Conservation (phyloP, 2,113 vertebrate genomes). For the Cariama cristata region DNA sequence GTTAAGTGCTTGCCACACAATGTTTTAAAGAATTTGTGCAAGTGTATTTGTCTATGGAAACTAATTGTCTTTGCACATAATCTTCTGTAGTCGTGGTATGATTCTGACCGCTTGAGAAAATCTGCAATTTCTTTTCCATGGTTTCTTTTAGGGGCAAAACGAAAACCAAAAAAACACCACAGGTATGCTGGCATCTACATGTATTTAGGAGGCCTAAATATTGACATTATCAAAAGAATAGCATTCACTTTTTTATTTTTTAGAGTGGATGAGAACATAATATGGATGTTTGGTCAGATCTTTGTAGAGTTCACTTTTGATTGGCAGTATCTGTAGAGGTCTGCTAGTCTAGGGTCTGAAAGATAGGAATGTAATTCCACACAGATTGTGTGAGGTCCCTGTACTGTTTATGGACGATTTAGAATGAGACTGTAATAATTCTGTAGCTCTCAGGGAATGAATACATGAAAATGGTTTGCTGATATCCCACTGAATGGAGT, state of each 20-base stretch:
- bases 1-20: not conserved
- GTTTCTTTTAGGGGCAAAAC: not conserved
- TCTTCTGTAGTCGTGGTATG: not conserved
- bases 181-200: not conserved
- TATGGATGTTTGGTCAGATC: not conserved
- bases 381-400: not conserved
- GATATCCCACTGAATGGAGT: not conserved
- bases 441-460: not conserved
- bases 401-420: not conserved
- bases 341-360: not conserved
- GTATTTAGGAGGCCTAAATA: not conserved
- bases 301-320: not conserved
- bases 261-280: not conserved
- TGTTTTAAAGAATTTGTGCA: not conserved
- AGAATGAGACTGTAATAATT: not conserved
- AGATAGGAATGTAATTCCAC: not conserved
- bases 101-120: not conserved
- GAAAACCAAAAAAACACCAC: rapidly evolving
- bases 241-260: not conserved
- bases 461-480: not conserved
- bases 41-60: not conserved
- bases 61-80: not conserved
- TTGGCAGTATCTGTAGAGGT: not conserved
- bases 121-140: not conserved
- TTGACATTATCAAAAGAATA: not conserved